phyloP scores from a whole-genome alignment of 2,797 vertebrate genomes.

The Rachycentron canadum region DNA sequence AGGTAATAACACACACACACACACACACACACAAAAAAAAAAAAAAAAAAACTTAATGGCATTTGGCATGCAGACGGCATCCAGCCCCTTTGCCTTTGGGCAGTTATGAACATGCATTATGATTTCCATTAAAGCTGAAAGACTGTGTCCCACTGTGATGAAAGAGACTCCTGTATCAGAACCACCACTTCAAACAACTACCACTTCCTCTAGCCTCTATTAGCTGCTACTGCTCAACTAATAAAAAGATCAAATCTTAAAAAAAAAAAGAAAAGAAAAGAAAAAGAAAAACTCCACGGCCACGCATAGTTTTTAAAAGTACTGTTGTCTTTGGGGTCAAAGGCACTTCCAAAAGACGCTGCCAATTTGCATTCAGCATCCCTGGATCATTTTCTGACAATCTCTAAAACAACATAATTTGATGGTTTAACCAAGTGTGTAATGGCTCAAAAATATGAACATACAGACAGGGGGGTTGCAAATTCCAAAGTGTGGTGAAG shows the following conservation, averaged over 20 bases:
- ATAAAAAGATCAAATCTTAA: slow-evolving; percentile 80
- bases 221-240: slow-evolving; percentile 76
- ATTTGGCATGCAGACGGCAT: slow-evolving; percentile 54
- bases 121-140: slow-evolving; percentile 84
- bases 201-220: slow-evolving; percentile 80
- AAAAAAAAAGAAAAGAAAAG: slow-evolving; percentile 22
- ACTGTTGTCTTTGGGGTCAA: slow-evolving; percentile 54
- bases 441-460: slow-evolving; percentile 51
- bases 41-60: slow-evolving; percentile 29
- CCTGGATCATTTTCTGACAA: slow-evolving; percentile 36
- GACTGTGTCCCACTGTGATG: slow-evolving; percentile 78
- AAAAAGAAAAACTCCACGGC: slow-evolving; percentile 40
- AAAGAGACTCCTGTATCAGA: slow-evolving; percentile 80
- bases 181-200: slow-evolving; percentile 80
- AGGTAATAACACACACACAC: slow-evolving; percentile 12
- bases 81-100: slow-evolving; percentile 62
- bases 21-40: slow-evolving; percentile 20
- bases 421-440: slow-evolving; percentile 55
- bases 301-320: slow-evolving; percentile 48
- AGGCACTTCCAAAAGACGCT: slow-evolving; percentile 46
- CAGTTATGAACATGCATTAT: slow-evolving; percentile 83
- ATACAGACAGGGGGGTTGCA: slow-evolving; percentile 41
- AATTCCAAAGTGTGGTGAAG: slow-evolving; percentile 59
- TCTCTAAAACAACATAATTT: slow-evolving; percentile 53
- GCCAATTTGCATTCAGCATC: slow-evolving; percentile 46